These are phyloP conservation scores for Vimba vimba DNA, from an alignment of 2,113 vertebrate species.

Conservation along the genomic window DNA sequence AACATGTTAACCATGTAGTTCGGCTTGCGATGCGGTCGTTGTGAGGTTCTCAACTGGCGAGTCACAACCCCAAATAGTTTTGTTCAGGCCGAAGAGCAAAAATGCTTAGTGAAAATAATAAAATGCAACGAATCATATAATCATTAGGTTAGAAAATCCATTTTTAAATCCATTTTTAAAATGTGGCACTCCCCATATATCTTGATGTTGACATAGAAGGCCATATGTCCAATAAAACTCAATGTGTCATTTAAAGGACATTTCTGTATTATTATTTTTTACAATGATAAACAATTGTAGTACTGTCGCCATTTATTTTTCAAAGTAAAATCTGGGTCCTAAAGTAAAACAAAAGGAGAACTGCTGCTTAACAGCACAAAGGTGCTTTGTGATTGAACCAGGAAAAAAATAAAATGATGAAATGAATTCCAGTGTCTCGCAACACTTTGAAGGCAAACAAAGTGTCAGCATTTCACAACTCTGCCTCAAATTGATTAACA, in stretches of 20 bases:
- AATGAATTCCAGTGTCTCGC: constrained; percentile 28
- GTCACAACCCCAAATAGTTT: not conserved
- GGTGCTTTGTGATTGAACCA: constrained; percentile 9
- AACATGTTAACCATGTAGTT: not conserved
- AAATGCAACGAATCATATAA: not conserved
- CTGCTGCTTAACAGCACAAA: not conserved
- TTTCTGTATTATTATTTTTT: no score
- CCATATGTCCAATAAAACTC: not conserved
- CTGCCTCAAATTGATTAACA: constrained; percentile 25
- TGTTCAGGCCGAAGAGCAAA: not conserved
- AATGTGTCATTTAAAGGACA: not conserved
- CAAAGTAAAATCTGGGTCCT: not conserved
- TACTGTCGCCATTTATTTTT: not conserved
- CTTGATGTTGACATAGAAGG: not conserved
- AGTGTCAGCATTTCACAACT: constrained; percentile 40
- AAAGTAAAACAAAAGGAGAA: not conserved
- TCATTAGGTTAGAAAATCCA: not conserved
- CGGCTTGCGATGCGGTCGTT: not conserved
- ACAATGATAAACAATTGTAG: not conserved
- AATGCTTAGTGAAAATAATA: not conserved
- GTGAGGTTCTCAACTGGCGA: not conserved
- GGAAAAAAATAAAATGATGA: not conserved
- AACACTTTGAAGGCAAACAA: constrained; percentile 27
- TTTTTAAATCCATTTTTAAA: not conserved
- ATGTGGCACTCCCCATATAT: not conserved